phyloP scores from a whole-genome alignment of 2,113 vertebrate species.

The Hippocampus barbouri region DNA sequence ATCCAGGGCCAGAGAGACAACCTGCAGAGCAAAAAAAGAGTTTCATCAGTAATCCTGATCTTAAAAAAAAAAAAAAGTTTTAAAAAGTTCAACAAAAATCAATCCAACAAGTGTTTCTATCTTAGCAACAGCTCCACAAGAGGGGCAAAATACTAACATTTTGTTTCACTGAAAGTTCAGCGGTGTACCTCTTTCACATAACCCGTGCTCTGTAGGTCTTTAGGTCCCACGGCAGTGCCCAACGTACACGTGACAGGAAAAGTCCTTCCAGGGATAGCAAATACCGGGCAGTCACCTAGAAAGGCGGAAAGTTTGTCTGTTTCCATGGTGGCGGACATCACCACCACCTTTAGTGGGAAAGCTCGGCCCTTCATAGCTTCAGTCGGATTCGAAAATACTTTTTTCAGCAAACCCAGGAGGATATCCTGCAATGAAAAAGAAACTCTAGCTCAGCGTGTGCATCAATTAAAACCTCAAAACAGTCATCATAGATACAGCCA shows the following conservation, averaged over 20 bases:
- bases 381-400: conserved; percentile 75
- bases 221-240: conserved; percentile 84
- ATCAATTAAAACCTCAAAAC: neutral
- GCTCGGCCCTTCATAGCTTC: conserved; percentile 63
- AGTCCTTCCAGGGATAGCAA: conserved; percentile 86
- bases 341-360: conserved; percentile 82
- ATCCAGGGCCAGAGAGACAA: conserved; percentile 85
- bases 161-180: neutral
- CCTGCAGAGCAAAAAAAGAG: conserved; percentile 63
- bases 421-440: conserved; percentile 78
- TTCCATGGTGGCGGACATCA: conserved; percentile 98
- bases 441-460: neutral
- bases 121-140: neutral
- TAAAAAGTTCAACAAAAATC: neutral
- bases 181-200: conserved; percentile 88
- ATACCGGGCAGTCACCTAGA: conserved; percentile 83
- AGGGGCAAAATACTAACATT: neutral
- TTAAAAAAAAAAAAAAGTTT: neutral
- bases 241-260: conserved; percentile 87
- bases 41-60: neutral
- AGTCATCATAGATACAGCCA: neutral
- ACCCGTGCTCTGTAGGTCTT: conserved; percentile 80
- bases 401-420: conserved; percentile 92
- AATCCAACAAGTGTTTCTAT: neutral
- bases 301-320: conserved; percentile 85